phyloP scores from a whole-genome alignment of 2,113 vertebrate genomes.

The Oreochromis spilurus region DNA sequence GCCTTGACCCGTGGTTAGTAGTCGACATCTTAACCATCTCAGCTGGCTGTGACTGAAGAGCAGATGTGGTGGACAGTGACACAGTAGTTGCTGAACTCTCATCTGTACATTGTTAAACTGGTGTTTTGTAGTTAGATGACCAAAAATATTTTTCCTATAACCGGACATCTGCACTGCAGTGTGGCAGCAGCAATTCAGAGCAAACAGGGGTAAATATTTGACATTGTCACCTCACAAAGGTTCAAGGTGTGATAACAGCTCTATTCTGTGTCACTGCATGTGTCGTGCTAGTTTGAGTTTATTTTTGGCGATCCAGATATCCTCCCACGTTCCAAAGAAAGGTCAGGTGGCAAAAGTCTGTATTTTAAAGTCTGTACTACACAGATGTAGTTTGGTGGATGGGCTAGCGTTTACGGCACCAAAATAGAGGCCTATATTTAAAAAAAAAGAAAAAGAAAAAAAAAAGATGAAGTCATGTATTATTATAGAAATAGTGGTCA shows the following conservation, averaged over 20 bases:
- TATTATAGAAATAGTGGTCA: neutral
- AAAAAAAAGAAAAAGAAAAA: neutral
- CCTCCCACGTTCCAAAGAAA: neutral
- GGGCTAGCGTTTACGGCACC: neutral
- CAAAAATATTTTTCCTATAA: neutral
- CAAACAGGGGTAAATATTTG: neutral
- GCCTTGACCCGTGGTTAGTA: neutral
- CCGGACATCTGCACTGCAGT: neutral
- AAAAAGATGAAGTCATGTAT: neutral
- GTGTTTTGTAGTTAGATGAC: neutral
- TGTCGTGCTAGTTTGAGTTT: constrained; percentile 1
- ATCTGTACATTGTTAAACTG: neutral
- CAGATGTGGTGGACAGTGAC: neutral
- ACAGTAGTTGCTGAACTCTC: neutral
- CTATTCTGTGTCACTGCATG: neutral
- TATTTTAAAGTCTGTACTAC: neutral
- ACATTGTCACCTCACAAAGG: neutral
- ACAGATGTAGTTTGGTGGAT: neutral
- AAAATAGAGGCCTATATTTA: neutral
- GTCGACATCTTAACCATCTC: neutral
- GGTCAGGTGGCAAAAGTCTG: neutral
- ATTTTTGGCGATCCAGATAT: neutral
- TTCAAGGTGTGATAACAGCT: neutral
- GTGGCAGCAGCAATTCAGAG: neutral
- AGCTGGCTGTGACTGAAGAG: neutral